These are phyloP conservation scores for Aratinga solstitialis DNA, from an alignment of 2,797 vertebrate genomes.

Conservation along the genomic window DNA sequence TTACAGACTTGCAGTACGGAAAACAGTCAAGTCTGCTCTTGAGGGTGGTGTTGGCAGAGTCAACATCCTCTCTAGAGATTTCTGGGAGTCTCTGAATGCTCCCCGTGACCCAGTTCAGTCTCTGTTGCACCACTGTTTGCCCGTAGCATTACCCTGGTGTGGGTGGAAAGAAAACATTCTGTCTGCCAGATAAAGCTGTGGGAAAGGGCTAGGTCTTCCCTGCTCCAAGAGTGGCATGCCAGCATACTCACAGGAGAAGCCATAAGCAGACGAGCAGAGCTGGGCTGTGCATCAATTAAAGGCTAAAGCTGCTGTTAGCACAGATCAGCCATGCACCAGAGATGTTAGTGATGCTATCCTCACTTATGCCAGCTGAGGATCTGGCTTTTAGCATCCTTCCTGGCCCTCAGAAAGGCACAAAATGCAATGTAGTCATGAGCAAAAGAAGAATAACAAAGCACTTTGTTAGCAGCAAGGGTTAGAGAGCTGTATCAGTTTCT, in stretches of 20 bases:
- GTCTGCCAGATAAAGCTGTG: conserved; percentile 31
- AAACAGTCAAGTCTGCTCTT: conserved; percentile 35
- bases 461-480: conserved; percentile 11
- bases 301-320: neutral
- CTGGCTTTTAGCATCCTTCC: neutral
- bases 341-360: neutral
- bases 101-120: conserved; percentile 7
- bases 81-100: conserved; percentile 29
- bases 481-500: conserved; percentile 29
- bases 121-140: conserved; percentile 28
- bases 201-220: conserved; percentile 13
- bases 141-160: conserved; percentile 10
- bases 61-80: conserved; percentile 35
- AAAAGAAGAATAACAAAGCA: conserved; percentile 10
- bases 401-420: neutral
- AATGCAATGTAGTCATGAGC: neutral
- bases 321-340: neutral
- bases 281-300: neutral
- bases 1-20: neutral
- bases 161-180: conserved; percentile 42
- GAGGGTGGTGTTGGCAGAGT: conserved; percentile 9
- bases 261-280: neutral
- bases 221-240: neutral
- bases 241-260: neutral
- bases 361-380: neutral